Evolutionary conservation across 2,888 invertebrate species (phyloP).

Genomic region (Malthinus seriepunctatus): DNA sequence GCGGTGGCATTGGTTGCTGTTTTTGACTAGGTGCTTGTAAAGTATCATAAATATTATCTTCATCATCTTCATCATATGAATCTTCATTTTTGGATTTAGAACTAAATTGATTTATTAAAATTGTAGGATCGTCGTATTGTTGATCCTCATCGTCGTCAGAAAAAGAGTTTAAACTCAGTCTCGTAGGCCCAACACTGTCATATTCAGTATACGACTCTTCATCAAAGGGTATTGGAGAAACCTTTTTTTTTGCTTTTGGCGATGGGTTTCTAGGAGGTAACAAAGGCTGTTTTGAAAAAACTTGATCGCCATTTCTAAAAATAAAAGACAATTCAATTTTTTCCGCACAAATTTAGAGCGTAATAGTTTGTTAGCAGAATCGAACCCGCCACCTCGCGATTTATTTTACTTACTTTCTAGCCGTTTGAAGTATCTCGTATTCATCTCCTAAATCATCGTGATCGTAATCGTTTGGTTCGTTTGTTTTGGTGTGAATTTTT

Average conservation of each 20-base stretch:
- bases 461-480: neutral
- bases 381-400: too few species aligned
- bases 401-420: too few species aligned
- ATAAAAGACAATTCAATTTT: neutral
- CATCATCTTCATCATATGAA: slow-evolving; percentile 6
- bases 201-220: slow-evolving; percentile 16
- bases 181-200: slow-evolving; percentile 6
- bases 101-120: neutral
- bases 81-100: neutral
- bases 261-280: neutral
- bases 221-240: slow-evolving; percentile 8
- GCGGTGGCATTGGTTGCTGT: too few species aligned
- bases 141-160: slow-evolving; percentile 21
- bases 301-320: neutral
- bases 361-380: too few species aligned
- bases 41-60: slow-evolving; percentile 18
- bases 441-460: slow-evolving; percentile 6
- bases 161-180: slow-evolving; percentile 18
- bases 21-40: slow-evolving; percentile 1
- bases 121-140: slow-evolving; percentile 18
- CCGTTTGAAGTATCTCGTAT: slow-evolving; percentile 18
- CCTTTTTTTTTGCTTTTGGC: neutral
- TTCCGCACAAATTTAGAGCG: too few species aligned
- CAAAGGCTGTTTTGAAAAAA: slow-evolving; percentile 1
- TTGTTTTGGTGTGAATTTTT: neutral